These are phyloP conservation scores for Cardiocondyla obscurior DNA, from an alignment of 1,140 invertebrate species.

Conservation along the genomic window DNA sequence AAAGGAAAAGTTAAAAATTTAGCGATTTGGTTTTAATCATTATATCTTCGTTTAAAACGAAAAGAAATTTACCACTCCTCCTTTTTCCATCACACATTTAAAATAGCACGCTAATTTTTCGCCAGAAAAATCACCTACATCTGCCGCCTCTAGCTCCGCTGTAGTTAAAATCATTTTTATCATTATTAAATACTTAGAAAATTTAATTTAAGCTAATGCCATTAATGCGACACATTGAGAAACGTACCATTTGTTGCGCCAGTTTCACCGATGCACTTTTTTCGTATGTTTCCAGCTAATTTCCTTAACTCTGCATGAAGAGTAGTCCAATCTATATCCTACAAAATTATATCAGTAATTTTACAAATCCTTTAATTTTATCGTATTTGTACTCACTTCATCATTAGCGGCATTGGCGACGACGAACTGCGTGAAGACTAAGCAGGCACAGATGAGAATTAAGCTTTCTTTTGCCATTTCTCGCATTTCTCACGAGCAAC, in stretches of 20 bases:
- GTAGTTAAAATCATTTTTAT: slow-evolving; percentile 10
- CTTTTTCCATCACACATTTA: slow-evolving; percentile 78
- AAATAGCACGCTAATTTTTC: slow-evolving; percentile 79
- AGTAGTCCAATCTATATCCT: slow-evolving; percentile 31
- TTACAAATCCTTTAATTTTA: background rate
- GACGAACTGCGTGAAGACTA: slow-evolving; percentile 1
- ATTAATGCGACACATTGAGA: background rate
- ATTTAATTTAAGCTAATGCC: no score
- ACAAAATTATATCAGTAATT: background rate
- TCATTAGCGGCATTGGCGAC: background rate
- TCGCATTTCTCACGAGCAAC: background rate
- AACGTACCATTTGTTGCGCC: slow-evolving; percentile 65
- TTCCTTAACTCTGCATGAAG: slow-evolving; percentile 52
- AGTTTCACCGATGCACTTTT: slow-evolving; percentile 73
- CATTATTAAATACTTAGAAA: no score
- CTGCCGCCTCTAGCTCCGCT: slow-evolving; percentile 60
- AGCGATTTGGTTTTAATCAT: slow-evolving; percentile 4
- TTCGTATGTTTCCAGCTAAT: slow-evolving; percentile 67
- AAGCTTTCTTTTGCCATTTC: slow-evolving; percentile 9
- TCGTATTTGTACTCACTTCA: slow-evolving; percentile 15
- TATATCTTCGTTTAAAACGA: background rate
- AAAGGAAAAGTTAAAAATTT: background rate
- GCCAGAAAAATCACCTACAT: slow-evolving; percentile 60
- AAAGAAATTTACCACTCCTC: slow-evolving; percentile 57
- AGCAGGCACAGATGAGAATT: slow-evolving; percentile 12